A percentile compares a stretch with the other conserved stretches of the same genome.
These are phyloP conservation scores for Myiotriccus ornatus DNA, from an alignment of 2,797 vertebrate genomes.

Conservation along the genomic window DNA sequence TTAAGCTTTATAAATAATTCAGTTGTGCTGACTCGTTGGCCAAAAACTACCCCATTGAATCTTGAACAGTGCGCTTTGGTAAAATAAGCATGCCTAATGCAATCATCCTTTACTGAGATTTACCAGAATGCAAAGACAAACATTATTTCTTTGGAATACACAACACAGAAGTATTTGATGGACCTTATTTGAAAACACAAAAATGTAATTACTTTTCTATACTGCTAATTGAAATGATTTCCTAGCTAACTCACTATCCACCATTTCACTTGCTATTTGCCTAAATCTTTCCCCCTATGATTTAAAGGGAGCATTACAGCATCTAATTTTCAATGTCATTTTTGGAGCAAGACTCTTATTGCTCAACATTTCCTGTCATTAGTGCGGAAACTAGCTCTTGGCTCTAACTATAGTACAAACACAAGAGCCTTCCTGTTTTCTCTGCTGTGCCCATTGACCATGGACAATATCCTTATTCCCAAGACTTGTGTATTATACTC, in stretches of 20 bases:
- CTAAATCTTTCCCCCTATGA: background rate
- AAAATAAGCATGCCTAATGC: background rate
- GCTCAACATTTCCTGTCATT: slow-evolving; percentile 31
- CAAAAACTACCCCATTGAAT: background rate
- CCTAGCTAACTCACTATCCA: background rate
- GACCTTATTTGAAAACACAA: background rate
- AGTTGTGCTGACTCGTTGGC: background rate
- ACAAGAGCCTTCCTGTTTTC: slow-evolving; percentile 59
- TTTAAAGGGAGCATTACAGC: slow-evolving; percentile 8
- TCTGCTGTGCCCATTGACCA: background rate
- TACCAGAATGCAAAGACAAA: background rate
- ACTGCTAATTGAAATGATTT: background rate
- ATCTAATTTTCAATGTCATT: slow-evolving; percentile 15
- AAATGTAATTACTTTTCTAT: background rate
- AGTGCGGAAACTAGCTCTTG: slow-evolving; percentile 42
- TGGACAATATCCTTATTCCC: slow-evolving; percentile 22
- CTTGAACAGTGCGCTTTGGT: background rate
- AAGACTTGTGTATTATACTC: background rate
- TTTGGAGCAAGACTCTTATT: slow-evolving; percentile 21
- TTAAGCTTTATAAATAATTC: background rate
- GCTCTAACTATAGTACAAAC: slow-evolving; percentile 38
- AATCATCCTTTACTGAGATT: background rate
- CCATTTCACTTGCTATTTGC: background rate
- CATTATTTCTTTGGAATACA: background rate
- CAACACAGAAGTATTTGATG: background rate